Percentiles rank a stretch among this genome's conserved stretches.
These are phyloP conservation scores for Drosophila niveifrons DNA, from an alignment of 2,888 invertebrate species.

Conservation along the genomic window DNA sequence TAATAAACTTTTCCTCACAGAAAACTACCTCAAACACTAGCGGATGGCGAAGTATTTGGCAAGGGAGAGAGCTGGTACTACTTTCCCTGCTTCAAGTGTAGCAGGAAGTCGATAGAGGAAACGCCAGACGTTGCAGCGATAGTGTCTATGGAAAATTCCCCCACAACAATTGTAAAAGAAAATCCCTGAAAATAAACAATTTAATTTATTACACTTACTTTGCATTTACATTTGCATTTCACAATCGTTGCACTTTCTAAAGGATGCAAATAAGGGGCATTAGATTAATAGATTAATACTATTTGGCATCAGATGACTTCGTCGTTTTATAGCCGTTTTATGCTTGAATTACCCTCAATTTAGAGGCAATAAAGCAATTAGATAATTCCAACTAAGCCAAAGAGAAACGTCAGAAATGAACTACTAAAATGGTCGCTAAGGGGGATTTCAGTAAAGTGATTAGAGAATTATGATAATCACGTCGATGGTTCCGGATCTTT, in stretches of 20 bases:
- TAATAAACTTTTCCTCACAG: constrained; percentile 54
- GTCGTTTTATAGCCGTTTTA: constrained; percentile 9
- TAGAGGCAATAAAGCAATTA: constrained; percentile 14
- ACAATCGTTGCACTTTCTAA: neutral
- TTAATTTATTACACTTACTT: constrained; percentile 29
- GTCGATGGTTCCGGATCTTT: constrained; percentile 42
- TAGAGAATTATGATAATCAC: constrained; percentile 26
- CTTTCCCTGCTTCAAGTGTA: constrained; percentile 84
- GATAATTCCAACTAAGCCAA: constrained; percentile 15
- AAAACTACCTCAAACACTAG: constrained; percentile 87
- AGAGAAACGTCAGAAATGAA: constrained; percentile 6
- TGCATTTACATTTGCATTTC: constrained; percentile 9
- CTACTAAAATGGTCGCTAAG: constrained; percentile 1
- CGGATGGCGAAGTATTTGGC: constrained; percentile 87
- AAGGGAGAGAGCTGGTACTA: constrained; percentile 86
- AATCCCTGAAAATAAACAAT: constrained; percentile 43
- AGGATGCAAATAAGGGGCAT: neutral
- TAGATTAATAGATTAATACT: neutral
- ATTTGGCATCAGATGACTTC: constrained; percentile 8
- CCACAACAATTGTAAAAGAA: constrained; percentile 14
- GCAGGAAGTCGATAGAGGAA: constrained; percentile 15
- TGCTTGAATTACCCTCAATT: constrained; percentile 7
- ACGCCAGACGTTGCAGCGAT: neutral
- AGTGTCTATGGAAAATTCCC: constrained; percentile 20
- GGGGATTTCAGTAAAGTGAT: neutral